Evolutionary conservation across 1,140 invertebrate genomes (phyloP).

Genomic region (Diplogasteroides magnus): DNA sequence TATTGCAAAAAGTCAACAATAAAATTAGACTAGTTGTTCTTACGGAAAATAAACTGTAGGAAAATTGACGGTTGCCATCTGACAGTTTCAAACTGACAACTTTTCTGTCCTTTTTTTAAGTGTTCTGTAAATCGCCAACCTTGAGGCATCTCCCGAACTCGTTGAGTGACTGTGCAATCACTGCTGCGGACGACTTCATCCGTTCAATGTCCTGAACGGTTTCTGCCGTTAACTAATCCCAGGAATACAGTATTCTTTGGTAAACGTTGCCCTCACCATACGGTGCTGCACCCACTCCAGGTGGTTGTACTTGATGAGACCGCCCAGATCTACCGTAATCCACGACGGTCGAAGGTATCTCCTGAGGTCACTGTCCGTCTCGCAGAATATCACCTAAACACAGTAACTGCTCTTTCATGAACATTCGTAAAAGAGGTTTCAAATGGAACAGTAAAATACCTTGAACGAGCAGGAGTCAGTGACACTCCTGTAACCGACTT

Average conservation of each 20-base stretch:
- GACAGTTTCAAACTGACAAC: no score
- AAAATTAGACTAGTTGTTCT: no score
- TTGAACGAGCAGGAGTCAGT: slow-evolving; percentile 89
- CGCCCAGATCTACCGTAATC: slow-evolving; percentile 80
- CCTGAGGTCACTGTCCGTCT: slow-evolving; percentile 67
- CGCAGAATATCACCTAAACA: slow-evolving; percentile 58
- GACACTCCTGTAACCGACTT: slow-evolving; percentile 86
- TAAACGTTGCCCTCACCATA: slow-evolving; percentile 78
- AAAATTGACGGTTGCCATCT: no score
- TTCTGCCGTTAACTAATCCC: no score
- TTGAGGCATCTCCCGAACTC: slow-evolving; percentile 71
- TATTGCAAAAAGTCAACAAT: no score
- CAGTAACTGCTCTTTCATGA: neutral
- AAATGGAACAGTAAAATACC: slow-evolving; percentile 63
- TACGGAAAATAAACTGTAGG: no score
- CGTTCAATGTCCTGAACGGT: slow-evolving; percentile 79
- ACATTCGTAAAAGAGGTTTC: neutral
- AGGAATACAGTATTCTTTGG: no score
- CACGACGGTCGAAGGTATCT: slow-evolving; percentile 77
- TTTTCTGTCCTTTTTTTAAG: no score
- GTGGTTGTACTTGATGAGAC: slow-evolving; percentile 80
- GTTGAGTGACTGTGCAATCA: slow-evolving; percentile 76
- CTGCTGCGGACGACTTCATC: slow-evolving; percentile 80
- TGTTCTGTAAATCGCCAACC: no score
- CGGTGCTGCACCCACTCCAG: slow-evolving; percentile 91